Base-by-base conservation (phyloP, 1,140 invertebrate species). In the Drosophila athabasca region DNA sequence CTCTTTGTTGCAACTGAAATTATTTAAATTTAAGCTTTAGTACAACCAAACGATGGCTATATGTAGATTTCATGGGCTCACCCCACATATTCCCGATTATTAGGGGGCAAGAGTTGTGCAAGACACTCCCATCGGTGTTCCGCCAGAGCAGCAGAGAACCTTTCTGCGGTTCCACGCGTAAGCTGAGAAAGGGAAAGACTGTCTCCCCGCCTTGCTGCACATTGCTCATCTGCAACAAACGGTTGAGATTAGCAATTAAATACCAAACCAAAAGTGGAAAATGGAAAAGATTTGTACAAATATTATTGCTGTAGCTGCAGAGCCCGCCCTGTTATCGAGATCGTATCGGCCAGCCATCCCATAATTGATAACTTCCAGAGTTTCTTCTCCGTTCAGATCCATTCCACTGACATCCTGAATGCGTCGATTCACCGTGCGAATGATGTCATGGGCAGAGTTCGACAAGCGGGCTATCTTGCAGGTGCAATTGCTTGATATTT, bases 31-130 rank as follows among this genome's bases (percentile, higher is more conserved):
- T 39, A 39, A 39, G 31, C 35, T 13, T 39, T 39, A 49, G 29
- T 5, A 26, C 4, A 4, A 0, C 24, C 24, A 26, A 26, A 26
- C 24, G 24, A 67, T 3, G 13, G 17, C 26, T 17, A 3, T 11
- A 0, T 15, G 15, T 29, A 31, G 1, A 7, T 8, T 31, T 1
- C 0, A 15, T 6, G 2, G 0, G 67, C 65, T 68, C 46, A 68
- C 65, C 26, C 65, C 65, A 68, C 65, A 68, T 55, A 8, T 67
- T 68, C 0, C 65, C 65, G 15, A 19, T 67, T 1, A 68, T 0
- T 1, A 68, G 50, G 2, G 65, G 65, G 9, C 65, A 68, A 49
- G 67, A 64, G 29, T 68, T 49, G 54, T 68, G 62, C 1, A 46
- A 5, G 39, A 22, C 31, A 13, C 5, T 48, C 1, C 1, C 8